These are phyloP conservation scores for Pogonus chalceus DNA, from an alignment of 1,140 invertebrate genomes.

Conservation along the genomic window DNA sequence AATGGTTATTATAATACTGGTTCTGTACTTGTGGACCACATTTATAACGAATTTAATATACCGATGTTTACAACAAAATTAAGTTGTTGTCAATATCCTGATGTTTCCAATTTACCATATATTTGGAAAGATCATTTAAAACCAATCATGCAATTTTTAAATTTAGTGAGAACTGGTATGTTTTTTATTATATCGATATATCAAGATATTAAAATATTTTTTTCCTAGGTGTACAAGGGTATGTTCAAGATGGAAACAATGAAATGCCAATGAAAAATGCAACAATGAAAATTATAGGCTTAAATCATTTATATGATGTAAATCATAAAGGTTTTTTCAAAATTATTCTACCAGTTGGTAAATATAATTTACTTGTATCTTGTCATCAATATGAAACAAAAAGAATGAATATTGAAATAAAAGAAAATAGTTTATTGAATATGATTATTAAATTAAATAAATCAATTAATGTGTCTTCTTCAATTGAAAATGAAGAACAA, in stretches of 20 bases:
- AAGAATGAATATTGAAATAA: conserved; percentile 32
- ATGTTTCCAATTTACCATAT: conserved; percentile 47
- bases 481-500: not conserved
- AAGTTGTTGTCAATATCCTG: conserved; percentile 72
- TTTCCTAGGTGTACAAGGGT: conserved; percentile 56
- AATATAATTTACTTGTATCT: conserved; percentile 47
- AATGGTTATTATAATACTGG: conserved; percentile 16
- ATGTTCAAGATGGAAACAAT: conserved; percentile 49
- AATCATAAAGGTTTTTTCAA: conserved; percentile 55
- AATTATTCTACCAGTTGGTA: conserved; percentile 52
- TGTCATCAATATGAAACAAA: conserved; percentile 47
- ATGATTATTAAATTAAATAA: conserved; percentile 14
- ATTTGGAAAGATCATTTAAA: conserved; percentile 67
- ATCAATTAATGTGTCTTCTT: not conserved
- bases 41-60: conserved; percentile 44
- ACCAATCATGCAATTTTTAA: conserved; percentile 54
- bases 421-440: conserved; percentile 17
- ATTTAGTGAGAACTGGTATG: conserved; percentile 43
- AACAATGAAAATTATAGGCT: conserved; percentile 49
- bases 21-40: conserved; percentile 42
- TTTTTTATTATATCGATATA: not conserved
- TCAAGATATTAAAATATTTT: conserved; percentile 13
- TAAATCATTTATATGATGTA: conserved; percentile 46
- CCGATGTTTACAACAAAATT: conserved; percentile 49
- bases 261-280: conserved; percentile 59